These are phyloP conservation scores for Melanotaenia maccullochi DNA, from an alignment of 2,797 vertebrate species.

Conservation along the genomic window DNA sequence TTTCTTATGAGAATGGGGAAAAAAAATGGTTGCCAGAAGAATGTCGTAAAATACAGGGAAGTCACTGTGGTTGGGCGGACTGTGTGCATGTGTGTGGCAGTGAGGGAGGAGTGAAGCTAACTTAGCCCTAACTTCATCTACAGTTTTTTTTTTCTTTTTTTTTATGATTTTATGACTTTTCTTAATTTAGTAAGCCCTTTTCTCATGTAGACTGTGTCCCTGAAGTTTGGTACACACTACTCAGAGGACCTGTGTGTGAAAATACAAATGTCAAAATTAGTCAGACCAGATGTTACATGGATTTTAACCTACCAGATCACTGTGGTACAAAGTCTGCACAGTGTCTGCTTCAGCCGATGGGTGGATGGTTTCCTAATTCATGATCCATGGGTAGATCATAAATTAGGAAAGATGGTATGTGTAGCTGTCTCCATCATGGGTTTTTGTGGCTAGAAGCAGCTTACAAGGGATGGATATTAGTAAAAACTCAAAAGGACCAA, in stretches of 20 bases:
- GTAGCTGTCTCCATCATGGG: neutral
- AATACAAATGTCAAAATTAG: neutral
- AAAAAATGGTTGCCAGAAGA: conserved; percentile 31
- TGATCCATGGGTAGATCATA: neutral
- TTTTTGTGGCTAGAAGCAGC: neutral
- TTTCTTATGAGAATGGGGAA: conserved; percentile 32
- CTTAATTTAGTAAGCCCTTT: conserved; percentile 1
- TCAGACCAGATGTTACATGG: neutral
- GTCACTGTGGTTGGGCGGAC: conserved; percentile 27
- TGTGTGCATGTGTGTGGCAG: conserved; percentile 25
- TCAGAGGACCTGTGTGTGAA: neutral
- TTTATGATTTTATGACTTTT: conserved; percentile 24
- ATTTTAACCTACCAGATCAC: neutral
- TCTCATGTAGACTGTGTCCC: neutral
- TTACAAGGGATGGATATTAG: neutral
- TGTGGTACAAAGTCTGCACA: neutral
- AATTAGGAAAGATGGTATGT: neutral
- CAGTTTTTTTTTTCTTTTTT: conserved; percentile 9
- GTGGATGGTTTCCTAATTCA: neutral
- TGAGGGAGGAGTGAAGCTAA: neutral
- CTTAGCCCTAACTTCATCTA: conserved; percentile 29
- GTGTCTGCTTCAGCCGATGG: neutral
- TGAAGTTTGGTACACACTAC: neutral
- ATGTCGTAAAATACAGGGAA: conserved; percentile 34
- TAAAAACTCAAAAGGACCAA: neutral